Conservation (phyloP, 2,113 vertebrate genomes). For the Dipodomys merriami region DNA sequence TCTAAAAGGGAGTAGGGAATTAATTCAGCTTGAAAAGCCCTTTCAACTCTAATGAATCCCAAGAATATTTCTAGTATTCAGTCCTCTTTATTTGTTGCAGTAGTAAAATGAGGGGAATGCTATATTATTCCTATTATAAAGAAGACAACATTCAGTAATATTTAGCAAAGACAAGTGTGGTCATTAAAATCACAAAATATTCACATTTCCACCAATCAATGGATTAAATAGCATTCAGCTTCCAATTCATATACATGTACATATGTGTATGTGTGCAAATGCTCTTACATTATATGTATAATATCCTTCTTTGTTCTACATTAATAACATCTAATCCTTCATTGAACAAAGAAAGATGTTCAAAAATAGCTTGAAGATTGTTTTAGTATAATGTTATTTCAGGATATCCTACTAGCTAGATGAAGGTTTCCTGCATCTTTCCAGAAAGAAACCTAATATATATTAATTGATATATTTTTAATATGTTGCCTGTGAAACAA, state of each 20-base stretch:
- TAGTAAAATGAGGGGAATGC: background rate
- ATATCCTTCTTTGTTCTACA: background rate
- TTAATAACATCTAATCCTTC: slow-evolving; percentile 8
- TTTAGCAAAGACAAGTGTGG: background rate
- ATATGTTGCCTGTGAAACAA: background rate
- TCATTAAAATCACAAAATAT: slow-evolving; percentile 23
- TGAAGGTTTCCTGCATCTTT: background rate
- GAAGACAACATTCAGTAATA: background rate
- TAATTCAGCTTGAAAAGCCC: background rate
- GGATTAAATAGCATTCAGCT: slow-evolving; percentile 30
- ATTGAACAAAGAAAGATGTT: background rate
- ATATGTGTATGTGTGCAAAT: background rate
- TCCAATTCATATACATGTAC: background rate
- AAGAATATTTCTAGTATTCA: background rate
- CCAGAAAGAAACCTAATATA: background rate
- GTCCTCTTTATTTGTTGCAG: background rate
- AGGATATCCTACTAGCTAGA: background rate
- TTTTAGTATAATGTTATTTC: slow-evolving; percentile 31
- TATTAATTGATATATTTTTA: slow-evolving; percentile 21
- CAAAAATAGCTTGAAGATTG: background rate
- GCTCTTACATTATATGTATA: background rate
- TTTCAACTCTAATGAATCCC: background rate
- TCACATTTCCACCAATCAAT: slow-evolving; percentile 3
- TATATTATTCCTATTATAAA: background rate
- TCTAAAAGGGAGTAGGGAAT: background rate